These are phyloP conservation scores for Tragelaphus scriptus DNA, from an alignment of 2,113 vertebrate genomes.

Conservation along the genomic window DNA sequence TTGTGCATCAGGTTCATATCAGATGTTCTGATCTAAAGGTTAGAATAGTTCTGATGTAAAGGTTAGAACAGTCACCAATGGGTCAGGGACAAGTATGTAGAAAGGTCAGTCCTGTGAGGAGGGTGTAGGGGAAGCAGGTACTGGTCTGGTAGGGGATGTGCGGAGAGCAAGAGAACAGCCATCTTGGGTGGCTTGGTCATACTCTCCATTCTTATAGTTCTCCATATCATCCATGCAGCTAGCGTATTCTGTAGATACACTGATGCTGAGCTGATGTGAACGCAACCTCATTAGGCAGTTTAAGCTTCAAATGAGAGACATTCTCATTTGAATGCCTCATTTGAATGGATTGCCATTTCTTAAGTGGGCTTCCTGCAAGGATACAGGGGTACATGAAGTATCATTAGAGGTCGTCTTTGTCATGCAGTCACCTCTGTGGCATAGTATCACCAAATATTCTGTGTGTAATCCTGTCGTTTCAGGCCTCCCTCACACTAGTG, in stretches of 20 bases:
- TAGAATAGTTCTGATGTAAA: background rate
- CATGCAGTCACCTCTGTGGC: background rate
- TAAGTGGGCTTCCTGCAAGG: background rate
- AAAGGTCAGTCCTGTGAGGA: background rate
- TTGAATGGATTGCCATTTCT: background rate
- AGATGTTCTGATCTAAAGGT: background rate
- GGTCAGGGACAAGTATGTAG: background rate
- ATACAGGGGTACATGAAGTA: background rate
- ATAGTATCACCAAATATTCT: background rate
- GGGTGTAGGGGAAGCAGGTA: background rate
- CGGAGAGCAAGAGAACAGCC: background rate
- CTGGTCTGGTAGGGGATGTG: background rate
- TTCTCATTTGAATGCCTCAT: background rate
- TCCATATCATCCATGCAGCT: background rate
- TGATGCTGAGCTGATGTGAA: background rate
- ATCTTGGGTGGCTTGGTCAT: background rate
- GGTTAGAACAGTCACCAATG: background rate
- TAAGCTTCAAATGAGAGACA: background rate
- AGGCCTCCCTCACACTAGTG: background rate
- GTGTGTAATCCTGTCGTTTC: background rate
- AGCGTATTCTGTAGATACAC: background rate
- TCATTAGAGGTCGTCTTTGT: background rate
- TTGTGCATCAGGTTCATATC: background rate
- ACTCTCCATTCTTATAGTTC: background rate
- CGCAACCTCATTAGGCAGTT: background rate